These are phyloP conservation scores for Loripinus fragilis DNA, from an alignment of 2,888 invertebrate species.

Conservation along the genomic window DNA sequence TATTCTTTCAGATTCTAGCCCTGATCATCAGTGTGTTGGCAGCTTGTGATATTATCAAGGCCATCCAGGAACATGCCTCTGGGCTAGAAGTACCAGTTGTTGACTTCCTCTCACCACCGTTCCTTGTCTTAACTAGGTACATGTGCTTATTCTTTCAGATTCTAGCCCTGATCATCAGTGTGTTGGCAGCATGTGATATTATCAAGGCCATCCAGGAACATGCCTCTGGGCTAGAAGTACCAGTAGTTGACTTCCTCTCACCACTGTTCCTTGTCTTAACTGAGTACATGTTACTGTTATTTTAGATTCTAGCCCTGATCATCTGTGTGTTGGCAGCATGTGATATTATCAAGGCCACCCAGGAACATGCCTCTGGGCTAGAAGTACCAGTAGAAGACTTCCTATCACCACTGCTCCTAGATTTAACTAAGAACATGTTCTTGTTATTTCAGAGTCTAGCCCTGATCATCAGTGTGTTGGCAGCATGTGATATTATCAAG, in stretches of 20 bases:
- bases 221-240: constrained; percentile 52
- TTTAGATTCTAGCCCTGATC: constrained; percentile 61
- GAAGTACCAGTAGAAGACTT: constrained; percentile 73
- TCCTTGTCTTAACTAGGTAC: no score
- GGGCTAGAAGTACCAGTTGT: constrained; percentile 69
- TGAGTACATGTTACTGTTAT: neutral
- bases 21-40: constrained; percentile 58
- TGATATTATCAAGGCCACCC: constrained; percentile 65
- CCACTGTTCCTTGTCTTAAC: no score
- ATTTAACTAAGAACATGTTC: no score
- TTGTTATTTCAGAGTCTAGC: constrained; percentile 59
- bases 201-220: constrained; percentile 62
- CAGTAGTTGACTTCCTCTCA: constrained; percentile 76
- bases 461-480: constrained; percentile 55
- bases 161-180: constrained; percentile 55
- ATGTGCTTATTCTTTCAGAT: constrained; percentile 50
- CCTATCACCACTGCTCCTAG: constrained; percentile 74
- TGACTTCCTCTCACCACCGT: constrained; percentile 74
- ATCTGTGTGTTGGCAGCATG: constrained; percentile 58
- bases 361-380: constrained; percentile 56
- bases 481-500: constrained; percentile 65
- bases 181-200: constrained; percentile 64
- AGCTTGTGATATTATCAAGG: constrained; percentile 64
- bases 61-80: constrained; percentile 58
- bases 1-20: constrained; percentile 59